Base-by-base conservation (phyloP, 2,888 invertebrate species). In the Lepidocyrtinus sp. region DNA sequence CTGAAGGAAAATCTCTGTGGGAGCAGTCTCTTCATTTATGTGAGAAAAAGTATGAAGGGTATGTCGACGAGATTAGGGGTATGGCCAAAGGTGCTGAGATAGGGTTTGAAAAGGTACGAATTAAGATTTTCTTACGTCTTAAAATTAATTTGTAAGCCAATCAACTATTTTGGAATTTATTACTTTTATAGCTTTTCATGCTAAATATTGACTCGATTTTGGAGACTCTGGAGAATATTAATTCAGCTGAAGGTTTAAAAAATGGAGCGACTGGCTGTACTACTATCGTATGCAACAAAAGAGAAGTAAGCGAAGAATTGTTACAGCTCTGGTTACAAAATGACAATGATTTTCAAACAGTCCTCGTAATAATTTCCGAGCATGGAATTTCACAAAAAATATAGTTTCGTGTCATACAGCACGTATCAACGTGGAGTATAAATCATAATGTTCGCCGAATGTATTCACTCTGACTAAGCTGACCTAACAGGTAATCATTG, bases 1-100 rank as follows among this genome's bases (percentile, higher is more conserved):
- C 91, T 12, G 90, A 91, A 84, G 96, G 96, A 69, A 91, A 91
- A 87, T 88, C 90, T 81, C 92, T 93, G 0, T 96, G 95, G 87
- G 93, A 95, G 26, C 92, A 91, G 73, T 95, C 95, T 0, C 90
- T 96, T 62, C 90, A 90, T 2, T 91, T 91, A 81, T 93, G 94
- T 84, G 92, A 92, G 85, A 88, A 90, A 70, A 92, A 93, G 86
- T 96, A 92, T 89, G 96, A 96, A 0, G 94, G 95, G 87, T 96
- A 96, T 87, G 90, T 96, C 1, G 91, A 92, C 81, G 96, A 96
- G 89, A 90, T 96, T 61, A 92, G 94, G 88, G 96, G 96, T 5
- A 92, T 93, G 19, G 94, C 96, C 9, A 95, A 95, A 88, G 96
- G 96, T 0, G 93, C 96, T 0, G 91, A 92, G 85, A 93, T 96